A percentile compares a stretch with the other conserved stretches of the same genome.
phyloP scores from a whole-genome alignment of 2,888 invertebrate species.

The Endomychus coccineus region DNA sequence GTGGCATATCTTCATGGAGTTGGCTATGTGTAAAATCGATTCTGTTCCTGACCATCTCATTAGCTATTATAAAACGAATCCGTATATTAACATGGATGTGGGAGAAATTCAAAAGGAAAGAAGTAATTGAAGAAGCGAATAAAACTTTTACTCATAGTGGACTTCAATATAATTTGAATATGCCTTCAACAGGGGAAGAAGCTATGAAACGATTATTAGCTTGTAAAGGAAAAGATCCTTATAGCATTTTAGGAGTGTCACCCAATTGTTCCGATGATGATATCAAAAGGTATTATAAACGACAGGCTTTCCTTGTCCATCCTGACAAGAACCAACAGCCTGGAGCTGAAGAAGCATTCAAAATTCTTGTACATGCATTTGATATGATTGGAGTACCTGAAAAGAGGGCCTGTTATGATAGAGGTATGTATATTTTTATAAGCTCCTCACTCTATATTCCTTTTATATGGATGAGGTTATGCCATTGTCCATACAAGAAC shows the following conservation, averaged over 20 bases:
- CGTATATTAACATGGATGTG: constrained; percentile 37
- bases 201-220: constrained; percentile 89
- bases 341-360: constrained; percentile 93
- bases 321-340: constrained; percentile 94
- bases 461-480: no score
- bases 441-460: no score
- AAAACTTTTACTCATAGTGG: constrained; percentile 47
- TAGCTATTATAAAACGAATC: constrained; percentile 32
- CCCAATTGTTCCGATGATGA: constrained; percentile 87
- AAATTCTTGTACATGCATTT: constrained; percentile 90
- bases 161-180: constrained; percentile 63
- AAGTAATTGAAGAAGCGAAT: constrained; percentile 42
- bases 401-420: constrained; percentile 42
- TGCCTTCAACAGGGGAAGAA: constrained; percentile 88
- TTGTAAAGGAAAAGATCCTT: constrained; percentile 93
- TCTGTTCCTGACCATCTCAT: constrained; percentile 29
- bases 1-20: constrained; percentile 33
- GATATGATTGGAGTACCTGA: constrained; percentile 90
- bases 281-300: constrained; percentile 88
- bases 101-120: constrained; percentile 40
- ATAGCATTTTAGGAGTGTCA: constrained; percentile 68
- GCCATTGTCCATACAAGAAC: no score
- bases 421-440: constrained; percentile 33
- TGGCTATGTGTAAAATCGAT: constrained; percentile 35
- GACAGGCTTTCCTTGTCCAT: constrained; percentile 90